Evolutionary conservation across 2,888 invertebrate species (phyloP), one percentile per base, ranked within the genome.

Genomic region (Eulithis prunata): DNA sequence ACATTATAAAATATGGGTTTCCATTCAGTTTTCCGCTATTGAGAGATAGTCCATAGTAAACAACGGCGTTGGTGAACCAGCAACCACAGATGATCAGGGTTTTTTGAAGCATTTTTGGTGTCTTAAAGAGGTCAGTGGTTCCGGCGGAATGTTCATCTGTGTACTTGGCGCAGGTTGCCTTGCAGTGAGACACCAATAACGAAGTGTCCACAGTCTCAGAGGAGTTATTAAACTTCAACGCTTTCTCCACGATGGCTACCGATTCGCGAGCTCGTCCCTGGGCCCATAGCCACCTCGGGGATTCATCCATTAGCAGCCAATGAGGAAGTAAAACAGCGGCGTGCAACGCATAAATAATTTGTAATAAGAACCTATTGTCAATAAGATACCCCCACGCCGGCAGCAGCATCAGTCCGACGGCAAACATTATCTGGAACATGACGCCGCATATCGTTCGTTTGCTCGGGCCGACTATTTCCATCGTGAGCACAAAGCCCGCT

Each of bases 1-100:
- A 97, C 70, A 97, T 90, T 71, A 97, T 95, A 13, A 97, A 92
- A 83, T 95, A 97, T 0, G 97, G 97, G 86, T 97, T 97, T 14
- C 96, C 97, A 57, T 95, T 94, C 7, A 98, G 88, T 78, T 95
- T 96, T 8, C 97, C 97, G 2, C 96, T 95, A 77, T 96, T 97
- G 36, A 98, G 89, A 0, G 97, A 96, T 1, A 98, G 88, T 0
- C 97, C 97, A 75, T 97, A 98, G 85, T 97, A 98, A 0, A 96
- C 97, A 21, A 97, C 94, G 0, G 97, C 96, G 83, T 97, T 97
- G 13, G 97, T 96, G 79, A 97, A 97, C 97, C 97, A 98, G 75
- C 96, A 96, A 21, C 96, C 94, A 75, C 97, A 97, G 46, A 97
- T 95, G 71, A 97, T 97, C 12, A 97, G 86, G 0, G 97, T 96